Evolutionary conservation across 2,888 invertebrate genomes (phyloP).

Genomic region (Cancer borealis): DNA sequence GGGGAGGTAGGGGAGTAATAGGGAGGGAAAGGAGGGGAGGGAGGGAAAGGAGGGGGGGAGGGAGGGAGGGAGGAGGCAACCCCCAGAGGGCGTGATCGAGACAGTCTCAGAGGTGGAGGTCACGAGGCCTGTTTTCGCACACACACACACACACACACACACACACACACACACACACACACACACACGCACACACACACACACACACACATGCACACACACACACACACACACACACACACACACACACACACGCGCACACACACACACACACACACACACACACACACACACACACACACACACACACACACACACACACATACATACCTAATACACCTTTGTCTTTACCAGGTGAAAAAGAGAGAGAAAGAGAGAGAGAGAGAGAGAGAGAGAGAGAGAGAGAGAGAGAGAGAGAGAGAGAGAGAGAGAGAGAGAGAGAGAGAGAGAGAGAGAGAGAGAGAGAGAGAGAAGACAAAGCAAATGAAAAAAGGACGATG

Average conservation of each 20-base stretch:
- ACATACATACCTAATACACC: neutral
- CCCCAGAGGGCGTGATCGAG: neutral
- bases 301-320: too few species aligned
- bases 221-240: too few species aligned
- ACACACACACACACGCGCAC: neutral
- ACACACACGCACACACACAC: neutral
- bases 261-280: too few species aligned
- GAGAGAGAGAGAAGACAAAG: neutral
- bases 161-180: too few species aligned
- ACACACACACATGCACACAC: neutral
- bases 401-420: neutral
- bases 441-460: neutral
- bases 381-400: neutral
- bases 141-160: slow-evolving; percentile 16
- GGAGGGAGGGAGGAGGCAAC: neutral
- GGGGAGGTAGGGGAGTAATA: neutral
- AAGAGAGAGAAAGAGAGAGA: neutral
- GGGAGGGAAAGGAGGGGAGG: neutral
- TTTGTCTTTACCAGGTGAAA: neutral
- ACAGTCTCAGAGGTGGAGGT: neutral
- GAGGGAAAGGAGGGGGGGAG: neutral
- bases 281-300: neutral
- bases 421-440: neutral
- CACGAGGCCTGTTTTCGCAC: neutral
- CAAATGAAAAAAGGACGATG: neutral